Evolutionary conservation across 2,888 invertebrate species (phyloP), one percentile per base, ranked within the genome.

Genomic region (Cenopis cana): DNA sequence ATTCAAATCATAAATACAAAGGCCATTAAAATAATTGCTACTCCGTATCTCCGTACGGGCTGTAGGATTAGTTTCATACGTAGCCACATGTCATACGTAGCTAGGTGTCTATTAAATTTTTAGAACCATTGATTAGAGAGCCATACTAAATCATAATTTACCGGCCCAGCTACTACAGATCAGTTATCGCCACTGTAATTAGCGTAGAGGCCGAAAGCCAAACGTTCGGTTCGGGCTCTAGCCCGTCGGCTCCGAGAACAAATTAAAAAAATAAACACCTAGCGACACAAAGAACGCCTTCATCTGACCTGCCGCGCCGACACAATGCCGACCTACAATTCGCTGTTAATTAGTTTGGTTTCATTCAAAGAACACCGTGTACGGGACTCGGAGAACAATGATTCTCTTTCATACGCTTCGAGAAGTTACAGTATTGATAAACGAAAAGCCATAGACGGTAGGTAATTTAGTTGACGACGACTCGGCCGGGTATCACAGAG

Each of bases 231-330:
- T 49, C 78, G 78, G 74, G 79, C 75, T 74, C 75, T 74, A 77
- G 76, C 68, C 74, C 69, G 69, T 69, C 78, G 74, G 75, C 84
- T 85, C 83, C 76, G 76, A 74, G 85, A 87, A 86, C 77, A 77
- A 85, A 90, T 88, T 85, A 82, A 84, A 90, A 88, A 87, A 86
- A 88, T 85, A 90, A 91, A 92, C 89, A 90, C 76, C 75, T 78
- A 55, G 76, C 80, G 78, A 82, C 77, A 92, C 89, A 93, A 92
- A 87, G 92, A 85, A 81, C 79, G 83, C 85, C 84, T 91, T 91
- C 86, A 89, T 88, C 82, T 82, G 85, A 88, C 83, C 86, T 79
- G 82, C 78, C 81, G 72, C 77, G 83, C 78, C 81, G 74, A 85
- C 81, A 89, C 88, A 90, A 90, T 86, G 81, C 85, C 86, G 86